Conservation (phyloP, 2,888 invertebrate species). For the Parnassius apollo region DNA sequence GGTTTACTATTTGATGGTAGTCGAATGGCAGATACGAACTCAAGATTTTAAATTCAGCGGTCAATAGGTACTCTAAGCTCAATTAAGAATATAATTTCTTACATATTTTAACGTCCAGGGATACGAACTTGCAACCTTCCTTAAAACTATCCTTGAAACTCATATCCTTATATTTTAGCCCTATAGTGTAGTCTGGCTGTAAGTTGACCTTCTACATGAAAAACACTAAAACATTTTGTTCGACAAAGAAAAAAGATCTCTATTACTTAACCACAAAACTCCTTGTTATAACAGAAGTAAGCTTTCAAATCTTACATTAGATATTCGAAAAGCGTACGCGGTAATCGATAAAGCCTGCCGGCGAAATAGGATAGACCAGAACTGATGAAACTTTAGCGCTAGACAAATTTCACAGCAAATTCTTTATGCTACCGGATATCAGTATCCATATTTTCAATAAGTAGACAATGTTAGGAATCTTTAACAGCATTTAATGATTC, state of each 20-base stretch:
- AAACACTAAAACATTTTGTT: conserved; percentile 2
- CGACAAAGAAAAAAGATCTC: conserved; percentile 29
- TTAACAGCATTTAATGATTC: no score
- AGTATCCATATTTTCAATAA: no score
- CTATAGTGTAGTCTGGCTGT: conserved; percentile 12
- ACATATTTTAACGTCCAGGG: no score
- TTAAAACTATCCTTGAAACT: no score
- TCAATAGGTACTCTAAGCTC: no score
- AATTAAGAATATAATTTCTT: no score
- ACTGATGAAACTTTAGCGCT: conserved; percentile 24
- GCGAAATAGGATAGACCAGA: conserved; percentile 48
- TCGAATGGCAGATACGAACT: no score
- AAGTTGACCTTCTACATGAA: conserved; percentile 28
- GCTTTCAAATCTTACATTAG: conserved; percentile 39
- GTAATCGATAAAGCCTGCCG: conserved; percentile 56
- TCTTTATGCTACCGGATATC: no score
- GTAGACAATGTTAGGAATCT: no score
- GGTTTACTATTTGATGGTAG: no score
- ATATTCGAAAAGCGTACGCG: conserved; percentile 54
- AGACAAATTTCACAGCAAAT: not conserved
- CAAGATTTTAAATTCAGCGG: no score
- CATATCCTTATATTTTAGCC: conserved; percentile 17
- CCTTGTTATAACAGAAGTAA: conserved; percentile 8
- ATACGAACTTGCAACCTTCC: no score
- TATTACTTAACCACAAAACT: conserved; percentile 29